These are phyloP conservation scores for Candoia aspera DNA, from an alignment of 2,113 vertebrate genomes.

Conservation along the genomic window DNA sequence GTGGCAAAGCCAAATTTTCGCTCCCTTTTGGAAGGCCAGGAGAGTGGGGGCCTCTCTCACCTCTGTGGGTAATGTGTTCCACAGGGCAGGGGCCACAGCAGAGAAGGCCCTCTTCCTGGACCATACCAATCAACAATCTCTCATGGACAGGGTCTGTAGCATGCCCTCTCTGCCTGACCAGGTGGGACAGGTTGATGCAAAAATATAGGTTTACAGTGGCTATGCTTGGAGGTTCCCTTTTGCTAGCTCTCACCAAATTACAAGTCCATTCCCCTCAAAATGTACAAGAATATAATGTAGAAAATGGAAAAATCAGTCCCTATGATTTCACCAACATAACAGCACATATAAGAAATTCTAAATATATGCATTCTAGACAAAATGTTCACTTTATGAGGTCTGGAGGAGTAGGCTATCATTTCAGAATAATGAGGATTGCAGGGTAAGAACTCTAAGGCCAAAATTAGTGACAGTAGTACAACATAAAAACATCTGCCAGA, in stretches of 20 bases:
- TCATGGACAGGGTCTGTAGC: no score
- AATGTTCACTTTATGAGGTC: background rate
- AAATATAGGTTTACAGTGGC: background rate
- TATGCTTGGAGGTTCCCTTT: background rate
- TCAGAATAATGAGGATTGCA: conserved; percentile 10
- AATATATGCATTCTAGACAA: background rate
- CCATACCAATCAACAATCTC: no score
- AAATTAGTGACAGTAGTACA: conserved; percentile 13
- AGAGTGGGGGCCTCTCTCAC: no score
- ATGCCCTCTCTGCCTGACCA: no score
- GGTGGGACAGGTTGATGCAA: no score
- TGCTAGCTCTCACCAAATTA: background rate
- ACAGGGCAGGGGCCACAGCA: no score
- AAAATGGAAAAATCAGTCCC: background rate
- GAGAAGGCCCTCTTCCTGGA: no score
- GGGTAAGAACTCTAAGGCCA: background rate
- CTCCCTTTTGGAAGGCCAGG: no score
- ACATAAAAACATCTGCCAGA: background rate
- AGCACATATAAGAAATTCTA: conserved; percentile 4
- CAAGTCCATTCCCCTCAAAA: background rate
- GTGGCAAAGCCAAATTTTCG: no score
- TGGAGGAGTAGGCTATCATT: conserved; percentile 10
- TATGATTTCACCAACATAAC: conserved; percentile 1
- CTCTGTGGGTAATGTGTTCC: no score
- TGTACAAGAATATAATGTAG: background rate